Conservation (phyloP, 92 coral and sea anemone genomes). For the Umimayanthus chanpuru region DNA sequence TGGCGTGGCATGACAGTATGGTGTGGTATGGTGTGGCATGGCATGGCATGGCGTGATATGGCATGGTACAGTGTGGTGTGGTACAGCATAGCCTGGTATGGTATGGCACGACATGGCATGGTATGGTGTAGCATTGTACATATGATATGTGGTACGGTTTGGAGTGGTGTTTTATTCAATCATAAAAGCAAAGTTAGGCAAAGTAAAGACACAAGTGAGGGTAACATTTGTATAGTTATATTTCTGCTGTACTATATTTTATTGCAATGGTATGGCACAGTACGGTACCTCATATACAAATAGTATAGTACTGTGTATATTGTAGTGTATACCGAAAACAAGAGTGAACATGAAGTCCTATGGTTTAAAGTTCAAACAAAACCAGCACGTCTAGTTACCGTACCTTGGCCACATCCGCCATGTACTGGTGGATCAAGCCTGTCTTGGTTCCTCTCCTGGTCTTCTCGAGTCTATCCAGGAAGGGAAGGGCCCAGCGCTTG, state of each 20-base stretch:
- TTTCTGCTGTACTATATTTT: no score
- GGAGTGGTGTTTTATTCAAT: no score
- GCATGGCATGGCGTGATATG: no score
- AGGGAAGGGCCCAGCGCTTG: constrained; percentile 89
- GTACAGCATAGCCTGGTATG: background rate
- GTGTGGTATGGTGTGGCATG: no score
- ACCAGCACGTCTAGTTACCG: background rate
- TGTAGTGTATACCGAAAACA: no score
- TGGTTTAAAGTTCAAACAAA: no score
- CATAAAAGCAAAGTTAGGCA: no score
- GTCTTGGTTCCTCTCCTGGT: constrained; percentile 69
- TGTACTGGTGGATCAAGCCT: constrained; percentile 76
- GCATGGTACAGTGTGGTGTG: no score
- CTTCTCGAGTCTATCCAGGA: constrained; percentile 74
- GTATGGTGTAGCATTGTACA: background rate
- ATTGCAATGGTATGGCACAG: background rate
- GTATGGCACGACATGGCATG: background rate
- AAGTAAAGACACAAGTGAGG: no score
- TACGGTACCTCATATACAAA: no score
- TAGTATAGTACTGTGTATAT: background rate
- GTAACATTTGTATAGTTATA: no score
- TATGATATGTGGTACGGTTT: background rate
- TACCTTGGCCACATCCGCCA: constrained; percentile 95
- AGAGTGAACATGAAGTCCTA: background rate
- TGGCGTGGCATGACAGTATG: no score